phyloP scores from a whole-genome alignment of 1,140 invertebrate species.

The Heliconius melpomene region DNA sequence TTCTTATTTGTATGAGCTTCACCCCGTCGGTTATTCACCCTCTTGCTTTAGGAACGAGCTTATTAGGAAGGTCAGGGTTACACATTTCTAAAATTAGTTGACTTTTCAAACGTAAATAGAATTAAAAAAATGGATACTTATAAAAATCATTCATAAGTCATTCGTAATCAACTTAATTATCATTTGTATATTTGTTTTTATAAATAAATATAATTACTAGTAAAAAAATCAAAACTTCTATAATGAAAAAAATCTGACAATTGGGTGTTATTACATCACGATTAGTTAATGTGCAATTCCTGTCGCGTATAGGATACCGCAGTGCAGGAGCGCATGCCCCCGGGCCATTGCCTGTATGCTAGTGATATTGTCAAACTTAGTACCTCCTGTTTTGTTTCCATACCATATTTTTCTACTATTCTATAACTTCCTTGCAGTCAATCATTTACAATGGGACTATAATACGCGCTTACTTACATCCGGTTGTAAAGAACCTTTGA shows the following conservation, averaged over 20 bases:
- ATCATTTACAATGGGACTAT: conserved; percentile 22
- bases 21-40: conserved; percentile 75
- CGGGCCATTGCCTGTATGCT: conserved; percentile 9
- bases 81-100: conserved; percentile 6
- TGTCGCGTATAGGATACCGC: conserved; percentile 54
- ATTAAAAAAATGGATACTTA: background rate
- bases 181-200: too few relatives aligned
- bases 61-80: conserved; percentile 73
- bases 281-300: conserved; percentile 29
- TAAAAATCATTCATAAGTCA: too few relatives aligned
- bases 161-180: too few relatives aligned
- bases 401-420: background rate
- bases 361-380: conserved; percentile 8
- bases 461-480: conserved; percentile 26
- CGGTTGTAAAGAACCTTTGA: conserved; percentile 27
- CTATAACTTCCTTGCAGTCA: background rate
- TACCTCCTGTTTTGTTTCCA: background rate
- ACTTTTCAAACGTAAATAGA: background rate
- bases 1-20: conserved; percentile 73
- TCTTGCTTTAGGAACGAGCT: conserved; percentile 52
- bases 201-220: too few relatives aligned
- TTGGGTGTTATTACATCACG: background rate
- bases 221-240: background rate
- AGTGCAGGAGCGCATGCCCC: conserved; percentile 64
- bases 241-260: background rate